phyloP scores from a whole-genome alignment of 2,113 vertebrate genomes.

The Pungitius pungitius region DNA sequence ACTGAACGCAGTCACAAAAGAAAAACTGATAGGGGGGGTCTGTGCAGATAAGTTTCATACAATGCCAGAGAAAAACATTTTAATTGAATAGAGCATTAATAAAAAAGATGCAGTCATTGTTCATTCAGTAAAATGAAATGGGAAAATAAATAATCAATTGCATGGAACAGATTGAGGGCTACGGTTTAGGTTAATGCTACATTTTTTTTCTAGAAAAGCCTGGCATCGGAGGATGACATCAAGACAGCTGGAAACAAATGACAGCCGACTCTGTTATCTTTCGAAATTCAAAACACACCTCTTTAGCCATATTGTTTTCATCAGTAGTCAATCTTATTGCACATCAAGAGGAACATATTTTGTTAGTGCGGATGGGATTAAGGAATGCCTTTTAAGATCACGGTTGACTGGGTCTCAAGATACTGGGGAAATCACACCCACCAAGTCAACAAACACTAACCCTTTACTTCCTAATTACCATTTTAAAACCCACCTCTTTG shows the following conservation, averaged over 20 bases:
- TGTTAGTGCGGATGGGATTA: constrained; percentile 11
- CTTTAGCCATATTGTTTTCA: constrained; percentile 30
- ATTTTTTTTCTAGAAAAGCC: constrained; percentile 17
- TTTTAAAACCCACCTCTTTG: constrained; percentile 7
- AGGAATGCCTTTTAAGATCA: constrained; percentile 32
- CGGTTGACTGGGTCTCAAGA: constrained; percentile 10
- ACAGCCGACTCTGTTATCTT: not conserved
- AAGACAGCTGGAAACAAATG: constrained; percentile 17
- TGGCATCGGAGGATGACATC: not conserved
- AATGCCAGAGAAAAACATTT: constrained; percentile 41
- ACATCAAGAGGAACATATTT: constrained; percentile 60
- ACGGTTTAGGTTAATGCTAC: constrained; percentile 46
- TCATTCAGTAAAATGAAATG: constrained; percentile 42
- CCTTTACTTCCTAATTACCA: not conserved
- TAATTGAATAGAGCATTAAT: constrained; percentile 19
- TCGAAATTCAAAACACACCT: constrained; percentile 1
- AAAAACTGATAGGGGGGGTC: not conserved
- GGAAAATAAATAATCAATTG: constrained; percentile 63
- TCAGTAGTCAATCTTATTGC: constrained; percentile 79
- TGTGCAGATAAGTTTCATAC: constrained; percentile 25
- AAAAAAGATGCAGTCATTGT: constrained; percentile 31
- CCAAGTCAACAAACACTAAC: not conserved
- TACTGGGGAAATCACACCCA: not conserved
- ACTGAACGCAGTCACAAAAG: constrained; percentile 31
- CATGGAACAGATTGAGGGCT: constrained; percentile 30